A percentile compares a stretch with the other conserved stretches of the same genome.
Conservation (phyloP, 2,113 vertebrate genomes). For the Dromiciops gliroides region DNA sequence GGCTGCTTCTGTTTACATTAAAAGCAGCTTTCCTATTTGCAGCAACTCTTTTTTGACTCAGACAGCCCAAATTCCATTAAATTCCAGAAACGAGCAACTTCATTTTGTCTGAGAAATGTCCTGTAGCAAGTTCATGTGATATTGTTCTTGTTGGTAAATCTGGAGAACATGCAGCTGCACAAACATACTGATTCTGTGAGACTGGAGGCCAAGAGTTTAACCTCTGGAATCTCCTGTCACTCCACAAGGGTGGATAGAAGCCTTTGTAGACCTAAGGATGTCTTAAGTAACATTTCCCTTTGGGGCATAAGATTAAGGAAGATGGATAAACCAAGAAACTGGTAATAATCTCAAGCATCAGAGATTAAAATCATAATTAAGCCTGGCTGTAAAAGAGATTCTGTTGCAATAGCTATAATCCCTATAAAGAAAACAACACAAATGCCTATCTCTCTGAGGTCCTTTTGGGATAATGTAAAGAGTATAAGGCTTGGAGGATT, state of each 20-base stretch:
- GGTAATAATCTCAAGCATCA: constrained; percentile 45
- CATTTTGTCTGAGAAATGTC: constrained; percentile 70
- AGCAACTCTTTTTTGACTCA: constrained; percentile 63
- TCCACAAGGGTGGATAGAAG: constrained; percentile 61
- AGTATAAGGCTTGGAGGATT: not conserved
- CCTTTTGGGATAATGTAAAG: not conserved
- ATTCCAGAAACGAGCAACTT: constrained; percentile 52
- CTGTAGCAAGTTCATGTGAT: constrained; percentile 64
- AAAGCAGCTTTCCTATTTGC: constrained; percentile 49
- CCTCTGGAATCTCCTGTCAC: constrained; percentile 70
- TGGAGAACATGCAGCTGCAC: constrained; percentile 79
- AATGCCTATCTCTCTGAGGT: not conserved
- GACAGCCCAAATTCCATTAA: constrained; percentile 49
- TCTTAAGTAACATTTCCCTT: constrained; percentile 54
- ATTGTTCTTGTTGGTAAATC: constrained; percentile 70
- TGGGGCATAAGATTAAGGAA: constrained; percentile 63
- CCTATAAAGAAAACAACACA: not conserved
- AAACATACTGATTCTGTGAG: constrained; percentile 71
- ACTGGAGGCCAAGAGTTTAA: constrained; percentile 43
- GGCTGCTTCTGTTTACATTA: constrained; percentile 53
- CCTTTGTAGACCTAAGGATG: constrained; percentile 58
- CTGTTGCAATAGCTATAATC: not conserved
- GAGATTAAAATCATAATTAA: constrained; percentile 51
- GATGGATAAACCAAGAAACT: constrained; percentile 69
- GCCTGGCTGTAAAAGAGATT: constrained; percentile 17